Evolutionary conservation across 2,113 vertebrate genomes (phyloP), one percentile per base, ranked within the genome.

Genomic region (Alligator sinensis): DNA sequence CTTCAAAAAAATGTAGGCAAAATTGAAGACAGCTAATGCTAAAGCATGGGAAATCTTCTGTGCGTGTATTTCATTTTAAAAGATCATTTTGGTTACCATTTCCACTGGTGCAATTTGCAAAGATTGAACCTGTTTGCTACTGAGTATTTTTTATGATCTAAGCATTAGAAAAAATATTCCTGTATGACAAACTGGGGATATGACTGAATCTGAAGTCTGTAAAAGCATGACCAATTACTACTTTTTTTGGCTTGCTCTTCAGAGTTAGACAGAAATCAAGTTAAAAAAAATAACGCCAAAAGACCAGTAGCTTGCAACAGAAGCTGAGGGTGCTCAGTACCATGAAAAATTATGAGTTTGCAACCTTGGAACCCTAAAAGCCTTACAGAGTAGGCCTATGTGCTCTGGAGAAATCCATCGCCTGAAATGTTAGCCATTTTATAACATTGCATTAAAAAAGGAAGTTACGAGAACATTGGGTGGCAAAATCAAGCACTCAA

Each of bases 341-440:
- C 54, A 78, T 2, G 0, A 3, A 59, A 60, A 0, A 0, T 54
- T 54, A 77, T 68, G 5, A 76, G 86, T 0, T 0, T 54, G 25
- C 25, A 58, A 47, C 57, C 28, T 27, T 54, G 78, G 27, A 94
- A 70, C 27, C 2, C 10, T 62, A 55, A 75, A 86, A 64, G 18
- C 34, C 70, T 88, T 82, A 25, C 54, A 13, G 6, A 5, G 5
- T 1, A 64, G 62, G 9, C 8, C 47, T 77, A 12, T 7, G 55
- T 82, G 2, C 12, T 87, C n/a, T 77, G 13, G 55, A 76, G 47
- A 91, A 8, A 18, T 0, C 0, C 34, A 14, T 28, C 22, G 25
- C 14, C 63, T 88, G 38, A 60, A 87, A 38, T 63, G 30, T 1
- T 75, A 47, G 22, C 22, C 14, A 76, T n/a, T 63, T 28, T 3